phyloP scores from a whole-genome alignment of 1,140 invertebrate species.

The Ylistrum balloti region DNA sequence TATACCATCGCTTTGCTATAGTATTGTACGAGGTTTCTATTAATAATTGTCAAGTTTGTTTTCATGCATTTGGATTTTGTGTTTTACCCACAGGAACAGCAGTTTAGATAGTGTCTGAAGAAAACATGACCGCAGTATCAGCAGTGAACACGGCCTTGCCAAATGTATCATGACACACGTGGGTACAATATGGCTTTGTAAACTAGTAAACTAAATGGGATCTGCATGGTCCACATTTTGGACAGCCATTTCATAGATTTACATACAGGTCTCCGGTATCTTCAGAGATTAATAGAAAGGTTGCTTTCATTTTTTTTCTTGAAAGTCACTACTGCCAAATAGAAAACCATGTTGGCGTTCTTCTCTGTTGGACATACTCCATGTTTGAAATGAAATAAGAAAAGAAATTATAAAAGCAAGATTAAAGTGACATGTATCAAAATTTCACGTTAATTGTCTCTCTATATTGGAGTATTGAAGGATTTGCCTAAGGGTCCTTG shows the following conservation, averaged over 20 bases:
- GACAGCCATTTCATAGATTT: not conserved
- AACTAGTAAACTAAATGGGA: not conserved
- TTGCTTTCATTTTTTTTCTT: not conserved
- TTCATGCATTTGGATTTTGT: not conserved
- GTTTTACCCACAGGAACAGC: not conserved
- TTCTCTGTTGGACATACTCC: no score
- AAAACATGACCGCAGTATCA: not conserved
- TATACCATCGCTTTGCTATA: not conserved
- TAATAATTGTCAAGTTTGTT: not conserved
- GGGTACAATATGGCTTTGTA: not conserved
- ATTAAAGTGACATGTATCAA: no score
- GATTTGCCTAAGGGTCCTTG: not conserved
- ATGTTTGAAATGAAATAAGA: no score
- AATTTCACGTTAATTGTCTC: not conserved
- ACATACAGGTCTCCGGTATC: not conserved
- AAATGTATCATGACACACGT: not conserved
- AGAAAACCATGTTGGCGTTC: not conserved
- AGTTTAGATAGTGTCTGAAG: not conserved
- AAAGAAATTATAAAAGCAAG: no score
- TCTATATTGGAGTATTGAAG: not conserved
- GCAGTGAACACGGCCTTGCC: not conserved
- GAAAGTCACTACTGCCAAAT: not conserved
- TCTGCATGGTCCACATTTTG: not conserved
- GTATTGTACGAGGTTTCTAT: not conserved
- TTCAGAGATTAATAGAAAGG: not conserved